Evolutionary conservation across 2,888 invertebrate species (phyloP).

Genomic region (Habroteleia sp.): DNA sequence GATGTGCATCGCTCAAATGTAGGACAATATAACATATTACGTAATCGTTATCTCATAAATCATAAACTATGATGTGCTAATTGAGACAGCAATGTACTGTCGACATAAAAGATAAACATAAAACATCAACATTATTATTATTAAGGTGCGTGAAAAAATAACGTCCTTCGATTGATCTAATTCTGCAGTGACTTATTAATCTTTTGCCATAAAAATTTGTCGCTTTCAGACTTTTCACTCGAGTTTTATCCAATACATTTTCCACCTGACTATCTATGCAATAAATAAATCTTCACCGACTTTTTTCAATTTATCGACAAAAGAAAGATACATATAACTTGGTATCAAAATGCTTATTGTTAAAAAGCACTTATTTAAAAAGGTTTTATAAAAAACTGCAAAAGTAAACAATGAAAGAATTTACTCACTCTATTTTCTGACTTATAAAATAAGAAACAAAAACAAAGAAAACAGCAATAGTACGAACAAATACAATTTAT

Average conservation of each 20-base stretch:
- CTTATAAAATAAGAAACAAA: conserved; percentile 27
- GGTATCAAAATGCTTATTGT: conserved; percentile 33
- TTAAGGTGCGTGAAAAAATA: not conserved
- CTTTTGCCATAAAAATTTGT: not conserved
- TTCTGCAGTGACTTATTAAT: conserved; percentile 12
- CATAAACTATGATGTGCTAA: conserved; percentile 33
- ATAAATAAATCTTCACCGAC: conserved; percentile 42
- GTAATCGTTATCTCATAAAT: conserved; percentile 46
- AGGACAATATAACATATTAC: conserved; percentile 45
- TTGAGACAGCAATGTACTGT: conserved; percentile 28
- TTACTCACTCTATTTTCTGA: conserved; percentile 8
- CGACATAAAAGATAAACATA: conserved; percentile 26
- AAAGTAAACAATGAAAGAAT: conserved; percentile 17
- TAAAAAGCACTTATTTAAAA: conserved; percentile 11
- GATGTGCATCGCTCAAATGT: conserved; percentile 21
- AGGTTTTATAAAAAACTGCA: not conserved
- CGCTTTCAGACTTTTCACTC: conserved; percentile 26
- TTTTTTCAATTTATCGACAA: conserved; percentile 25
- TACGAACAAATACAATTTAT: conserved; percentile 25
- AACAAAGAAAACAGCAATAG: too few relatives aligned
- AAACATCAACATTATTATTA: conserved; percentile 12
- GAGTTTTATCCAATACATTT: conserved; percentile 22
- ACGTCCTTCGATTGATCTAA: conserved; percentile 1
- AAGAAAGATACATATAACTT: conserved; percentile 11
- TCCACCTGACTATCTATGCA: conserved; percentile 27